These are phyloP conservation scores for Resseliella maxima DNA, from an alignment of 2,888 invertebrate species.

Conservation along the genomic window DNA sequence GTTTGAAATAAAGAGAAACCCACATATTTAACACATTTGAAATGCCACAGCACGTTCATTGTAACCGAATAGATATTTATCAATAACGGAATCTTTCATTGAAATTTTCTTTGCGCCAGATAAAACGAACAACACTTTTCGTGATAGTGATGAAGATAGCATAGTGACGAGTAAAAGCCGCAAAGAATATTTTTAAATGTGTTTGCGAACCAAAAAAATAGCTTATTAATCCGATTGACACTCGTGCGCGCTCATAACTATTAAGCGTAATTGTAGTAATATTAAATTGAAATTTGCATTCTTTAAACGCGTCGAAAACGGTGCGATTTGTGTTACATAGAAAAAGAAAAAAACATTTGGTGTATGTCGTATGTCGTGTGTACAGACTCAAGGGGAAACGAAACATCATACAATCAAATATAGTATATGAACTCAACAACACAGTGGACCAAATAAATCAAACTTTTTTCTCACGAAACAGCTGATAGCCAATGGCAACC, in stretches of 20 bases:
- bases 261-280: slow-evolving; percentile 2
- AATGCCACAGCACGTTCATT: neutral
- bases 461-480: neutral
- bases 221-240: neutral
- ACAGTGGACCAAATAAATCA: neutral
- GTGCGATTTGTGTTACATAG: neutral
- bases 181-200: neutral
- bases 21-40: neutral
- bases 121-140: neutral
- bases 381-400: slow-evolving; percentile 9
- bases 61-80: neutral
- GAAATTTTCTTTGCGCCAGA: neutral
- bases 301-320: neutral
- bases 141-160: neutral
- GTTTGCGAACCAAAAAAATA: neutral
- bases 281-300: slow-evolving; percentile 16
- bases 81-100: slow-evolving; percentile 16
- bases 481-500: slow-evolving; percentile 54
- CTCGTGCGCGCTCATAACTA: neutral
- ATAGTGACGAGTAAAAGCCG: neutral
- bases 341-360: neutral
- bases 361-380: neutral
- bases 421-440: neutral
- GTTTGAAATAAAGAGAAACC: neutral
- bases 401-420: neutral